Base-by-base conservation (phyloP, 2,797 vertebrate species). In the Hippopotamyrus pictus region DNA sequence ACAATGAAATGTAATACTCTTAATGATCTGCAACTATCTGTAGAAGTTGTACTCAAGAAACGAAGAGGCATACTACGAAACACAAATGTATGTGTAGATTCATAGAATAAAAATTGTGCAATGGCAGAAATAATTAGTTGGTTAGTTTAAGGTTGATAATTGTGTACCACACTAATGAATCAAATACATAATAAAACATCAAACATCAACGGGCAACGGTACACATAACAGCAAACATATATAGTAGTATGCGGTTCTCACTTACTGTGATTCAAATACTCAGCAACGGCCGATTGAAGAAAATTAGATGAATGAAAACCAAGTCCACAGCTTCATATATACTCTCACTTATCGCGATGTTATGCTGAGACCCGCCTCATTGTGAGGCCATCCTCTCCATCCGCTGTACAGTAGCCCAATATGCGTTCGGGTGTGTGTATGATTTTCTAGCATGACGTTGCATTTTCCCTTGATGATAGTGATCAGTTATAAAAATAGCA, bases 391-490 rank as follows among this genome's bases (percentile, higher is more conserved):
- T 50, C 87, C 57, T 73, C 79, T 54, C 88, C 44, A 19, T 19
- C 37, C 37, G 73, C 73, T 37, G 25, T 3, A 22, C 57, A 3
- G 1, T 48, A 65, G 11, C 33, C 25, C 41, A 44, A 79, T 57
- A 9, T 12, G 17, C 62, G 51, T 87, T 62, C 8, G 7, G 48
- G 25, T 41, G 87, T 14, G n/a, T 44, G 5, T 62, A 41, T 76
- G 17, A 57, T 62, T 83, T 14, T 53, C 91, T 89, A 94, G 94
- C 92, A 95, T 96, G 96, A 96, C 96, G 95, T 92, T 92, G 95
- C 96, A 95, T 73, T 69, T 22, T 4, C 3, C 12, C 8, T 41
- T 69, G 48, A 46, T 11, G 57, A n/a, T 29, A 12, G 41, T 84
- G 8, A 11, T 29, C 8, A 62, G 17, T 79, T 17, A 37, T 44